Evolutionary conservation across 1,140 invertebrate genomes (phyloP).

Genomic region (Brachionus rotundiformis): DNA sequence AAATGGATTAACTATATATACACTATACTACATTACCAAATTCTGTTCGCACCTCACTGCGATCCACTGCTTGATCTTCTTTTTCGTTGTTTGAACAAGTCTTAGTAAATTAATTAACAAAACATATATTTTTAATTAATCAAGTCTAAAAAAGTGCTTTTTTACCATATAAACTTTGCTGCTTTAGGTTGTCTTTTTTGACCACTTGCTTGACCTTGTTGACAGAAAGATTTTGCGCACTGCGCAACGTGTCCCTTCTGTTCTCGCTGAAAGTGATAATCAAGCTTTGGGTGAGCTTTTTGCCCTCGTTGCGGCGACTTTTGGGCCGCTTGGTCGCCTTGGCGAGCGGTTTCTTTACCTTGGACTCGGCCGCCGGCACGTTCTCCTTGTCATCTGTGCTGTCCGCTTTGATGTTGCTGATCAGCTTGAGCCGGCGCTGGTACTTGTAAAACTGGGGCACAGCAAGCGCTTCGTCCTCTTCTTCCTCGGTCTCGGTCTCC

Average conservation of each 20-base stretch:
- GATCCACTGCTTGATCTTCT: conserved; percentile 5
- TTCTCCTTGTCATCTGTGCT: neutral
- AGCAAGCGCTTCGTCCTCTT: conserved; percentile 43
- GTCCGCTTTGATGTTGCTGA: neutral
- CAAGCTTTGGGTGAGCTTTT: conserved; percentile 30
- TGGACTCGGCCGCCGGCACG: neutral
- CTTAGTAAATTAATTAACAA: neutral
- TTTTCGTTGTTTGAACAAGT: conserved; percentile 15
- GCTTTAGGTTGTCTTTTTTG: conserved; percentile 28
- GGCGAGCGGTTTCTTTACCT: neutral
- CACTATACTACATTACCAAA: neutral
- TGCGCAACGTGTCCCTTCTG: conserved; percentile 36
- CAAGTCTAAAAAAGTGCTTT: neutral
- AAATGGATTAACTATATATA: conserved; percentile 19
- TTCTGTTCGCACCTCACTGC: neutral
- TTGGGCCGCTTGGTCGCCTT: neutral
- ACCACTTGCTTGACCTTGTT: neutral
- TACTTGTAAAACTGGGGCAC: conserved; percentile 50
- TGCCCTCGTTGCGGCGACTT: neutral
- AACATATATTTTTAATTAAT: neutral
- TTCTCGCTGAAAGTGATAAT: conserved; percentile 51
- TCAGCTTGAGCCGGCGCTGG: conserved; percentile 34
- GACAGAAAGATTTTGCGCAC: conserved; percentile 1
- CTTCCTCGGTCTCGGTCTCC: conserved; percentile 38
- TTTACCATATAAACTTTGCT: conserved; percentile 28